Base-by-base conservation (phyloP, 1,140 invertebrate genomes). In the Macrosteles quadrilineatus region DNA sequence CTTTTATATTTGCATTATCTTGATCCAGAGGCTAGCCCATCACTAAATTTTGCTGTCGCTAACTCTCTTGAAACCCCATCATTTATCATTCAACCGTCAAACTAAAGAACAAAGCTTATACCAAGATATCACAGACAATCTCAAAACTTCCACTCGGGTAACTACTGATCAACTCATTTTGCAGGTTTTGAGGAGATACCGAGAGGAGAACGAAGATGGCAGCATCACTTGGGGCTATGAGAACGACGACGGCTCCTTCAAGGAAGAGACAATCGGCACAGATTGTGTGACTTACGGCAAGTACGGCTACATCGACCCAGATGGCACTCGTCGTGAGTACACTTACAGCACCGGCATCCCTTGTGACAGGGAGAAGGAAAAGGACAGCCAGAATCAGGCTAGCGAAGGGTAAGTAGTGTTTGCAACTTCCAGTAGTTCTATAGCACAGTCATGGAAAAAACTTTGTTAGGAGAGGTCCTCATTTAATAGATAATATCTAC, bases 141-240 rank as follows among this genome's bases (percentile, higher is more conserved):
- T n/a, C n/a, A n/a, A n/a, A n/a, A n/a, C n/a, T n/a, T n/a, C n/a
- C n/a, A n/a, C n/a, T n/a, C n/a, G n/a, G n/a, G n/a, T n/a, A n/a
- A n/a, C n/a, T n/a, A n/a, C n/a, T n/a, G n/a, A n/a, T n/a, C n/a
- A n/a, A n/a, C n/a, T n/a, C n/a, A n/a, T n/a, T n/a, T n/a, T n/a
- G 12, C 69, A 83, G 81, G 82, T 82, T 1, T 77, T 84, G 25
- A 77, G 79, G n/a, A 75, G 82, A 59, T 94, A 88, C 80, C 86
- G 90, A 53, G 90, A 91, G 64, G 91, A 92, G 75, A 92, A 92
- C 75, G 83, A 87, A 43, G 92, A 93, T 73, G 92, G 92, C 4
- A 91, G 88, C 71, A 93, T 93, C 68, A 91, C 90, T 0, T 94
- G 91, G 91, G 92, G 92, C 59, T 93, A 90, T 76, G 91, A 93